Evolutionary conservation across 64 coral and sea anemone genomes (phyloP), one percentile per base, ranked within the genome.

Genomic region (Porites lutea): DNA sequence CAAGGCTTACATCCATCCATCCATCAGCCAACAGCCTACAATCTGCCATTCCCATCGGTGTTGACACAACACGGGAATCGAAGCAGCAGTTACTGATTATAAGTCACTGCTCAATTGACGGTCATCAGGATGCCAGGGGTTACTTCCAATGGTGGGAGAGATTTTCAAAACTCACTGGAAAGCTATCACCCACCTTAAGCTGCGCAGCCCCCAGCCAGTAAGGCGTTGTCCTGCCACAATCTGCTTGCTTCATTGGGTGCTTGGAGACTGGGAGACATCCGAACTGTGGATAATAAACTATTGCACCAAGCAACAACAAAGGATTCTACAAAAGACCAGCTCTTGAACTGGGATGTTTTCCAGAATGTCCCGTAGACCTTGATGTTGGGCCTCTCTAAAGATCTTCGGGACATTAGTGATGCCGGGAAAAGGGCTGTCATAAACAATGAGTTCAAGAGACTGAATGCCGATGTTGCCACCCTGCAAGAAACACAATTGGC

Each of bases 121-220:
- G 87, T 88, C 48, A 81, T 79, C 22, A 19, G 20, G 66, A 51
- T 15, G 64, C 44, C 75, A 75, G 88, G 93, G 93, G 88, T 79
- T 55, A 27, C 54, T 82, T 66, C 53, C 61, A 65, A 80, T 65
- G 75, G 89, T 95, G 88, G 88, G 77, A 91, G 89, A 58, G 89
- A 63, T 75, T 53, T 48, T 83, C 27, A 27, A 3, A 71, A 61
- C 79, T 66, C 92, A 77, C 50, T 89, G 86, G 87, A 59, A 78
- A 86, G 92, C 67, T 94, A 94, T 79, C 19, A 45, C 87, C 79
- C 65, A 15, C 89, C 89, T 62, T 9, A 91, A 91, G 89, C 89
- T 79, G 77, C 19, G 89, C 78, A 90, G 92, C 87, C 79, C 79
- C 58, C 73, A 77, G 78, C 68, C 93, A 90, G n/a, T 90, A 67